Conservation (phyloP, 1,140 invertebrate species). For the Bombyx mandarina region DNA sequence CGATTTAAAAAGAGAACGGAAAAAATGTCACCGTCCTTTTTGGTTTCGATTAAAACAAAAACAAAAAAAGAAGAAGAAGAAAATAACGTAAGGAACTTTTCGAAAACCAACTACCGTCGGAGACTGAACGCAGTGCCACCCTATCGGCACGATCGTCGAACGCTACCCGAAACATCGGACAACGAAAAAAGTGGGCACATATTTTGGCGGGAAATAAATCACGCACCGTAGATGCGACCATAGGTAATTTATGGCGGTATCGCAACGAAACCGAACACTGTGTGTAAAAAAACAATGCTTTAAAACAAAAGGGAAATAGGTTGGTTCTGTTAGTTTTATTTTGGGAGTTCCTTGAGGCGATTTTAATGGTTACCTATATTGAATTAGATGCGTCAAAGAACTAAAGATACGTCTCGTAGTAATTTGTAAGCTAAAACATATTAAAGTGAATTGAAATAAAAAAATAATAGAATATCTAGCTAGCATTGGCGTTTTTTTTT, state of each 20-base stretch:
- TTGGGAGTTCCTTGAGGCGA: too few species aligned
- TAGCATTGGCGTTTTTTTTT: too few species aligned
- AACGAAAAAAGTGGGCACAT: conserved; percentile 54
- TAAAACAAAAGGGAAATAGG: conserved; percentile 36
- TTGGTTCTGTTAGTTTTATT: not conserved
- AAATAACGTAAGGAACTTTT: conserved; percentile 23
- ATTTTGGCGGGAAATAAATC: conserved; percentile 69
- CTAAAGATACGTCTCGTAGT: too few species aligned
- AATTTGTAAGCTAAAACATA: too few species aligned
- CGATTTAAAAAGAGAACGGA: conserved; percentile 8
- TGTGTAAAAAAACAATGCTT: conserved; percentile 18
- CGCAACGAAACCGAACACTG: conserved; percentile 28
- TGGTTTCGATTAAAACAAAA: conserved; percentile 44
- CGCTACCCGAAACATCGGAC: conserved; percentile 61
- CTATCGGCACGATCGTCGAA: conserved; percentile 60
- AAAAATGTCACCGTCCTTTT: conserved; percentile 51
- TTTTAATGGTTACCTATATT: too few species aligned
- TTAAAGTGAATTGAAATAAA: too few species aligned
- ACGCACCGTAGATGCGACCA: conserved; percentile 50
- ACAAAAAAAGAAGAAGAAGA: conserved; percentile 12
- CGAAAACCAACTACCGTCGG: conserved; percentile 61
- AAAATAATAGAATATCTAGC: too few species aligned
- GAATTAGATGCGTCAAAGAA: too few species aligned
- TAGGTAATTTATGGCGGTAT: conserved; percentile 60
- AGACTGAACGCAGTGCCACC: conserved; percentile 46